Base-by-base conservation (phyloP, 2,888 invertebrate species). In the Spodoptera exigua region DNA sequence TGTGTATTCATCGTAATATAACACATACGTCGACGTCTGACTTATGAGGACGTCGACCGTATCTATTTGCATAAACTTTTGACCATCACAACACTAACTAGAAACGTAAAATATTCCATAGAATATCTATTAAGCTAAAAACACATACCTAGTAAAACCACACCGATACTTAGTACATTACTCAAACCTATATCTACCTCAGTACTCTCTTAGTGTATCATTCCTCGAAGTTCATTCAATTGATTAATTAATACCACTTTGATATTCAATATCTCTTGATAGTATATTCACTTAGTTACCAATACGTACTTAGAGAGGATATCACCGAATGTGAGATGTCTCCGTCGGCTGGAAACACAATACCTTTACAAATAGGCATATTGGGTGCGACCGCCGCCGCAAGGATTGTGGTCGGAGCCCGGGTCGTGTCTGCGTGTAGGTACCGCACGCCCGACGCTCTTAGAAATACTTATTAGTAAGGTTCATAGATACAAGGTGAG, bases 171-270 rank as follows among this genome's bases (percentile, higher is more conserved):
- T 27, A 27, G 27, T 27, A 27, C 27, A 27, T 27, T 27, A 27
- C 27, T 27, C 0, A n/a, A 39, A 37, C 46, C 17, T 4, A 4
- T 40, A 34, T 37, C 7, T 35, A 9, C 3, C 17, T 35, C 3
- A 34, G 35, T 62, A n/a, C n/a, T n/a, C n/a, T n/a, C n/a, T n/a
- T n/a, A n/a, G n/a, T n/a, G n/a, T n/a, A n/a, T n/a, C n/a, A n/a
- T n/a, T n/a, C n/a, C 9, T 13, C 27, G 5, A 14, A 9, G 32
- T 10, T 43, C 5, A 12, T 43, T 4, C 32, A 37, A 51, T 48
- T 59, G 16, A 52, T 54, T 60, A 60, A 71, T 69, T 47, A 44
- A 55, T 55, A 58, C 12, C 40, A 39, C 43, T 71, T 71, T 48
- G 68, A 51, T 55, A 59, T 59, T 51, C n/a, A 21, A 71, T 54